Percentiles rank a stretch among this genome's conserved stretches.
Evolutionary conservation across 2,888 invertebrate species (phyloP).

Genomic region (Oasisia sp.): DNA sequence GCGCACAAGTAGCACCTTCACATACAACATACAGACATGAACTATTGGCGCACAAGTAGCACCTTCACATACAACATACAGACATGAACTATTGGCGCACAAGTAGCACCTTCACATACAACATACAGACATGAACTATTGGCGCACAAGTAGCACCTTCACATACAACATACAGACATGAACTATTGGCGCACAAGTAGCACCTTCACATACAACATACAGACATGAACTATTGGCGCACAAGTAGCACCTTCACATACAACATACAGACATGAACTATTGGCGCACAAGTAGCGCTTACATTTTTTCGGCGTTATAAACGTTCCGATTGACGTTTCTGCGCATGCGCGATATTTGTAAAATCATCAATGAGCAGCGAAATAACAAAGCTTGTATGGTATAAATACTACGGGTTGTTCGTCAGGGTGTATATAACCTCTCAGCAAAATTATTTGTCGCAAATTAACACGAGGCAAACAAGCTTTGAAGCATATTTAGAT

Average conservation of each 20-base stretch:
- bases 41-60: not conserved
- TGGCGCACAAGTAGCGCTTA: not conserved
- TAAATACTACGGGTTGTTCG: too few species aligned
- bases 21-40: constrained; percentile 36
- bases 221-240: not conserved
- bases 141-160: not conserved
- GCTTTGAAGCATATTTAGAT: too few species aligned
- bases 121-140: constrained; percentile 35
- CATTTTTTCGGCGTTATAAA: too few species aligned
- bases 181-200: not conserved
- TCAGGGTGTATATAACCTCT: too few species aligned
- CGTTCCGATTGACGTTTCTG: too few species aligned
- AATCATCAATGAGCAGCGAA: too few species aligned
- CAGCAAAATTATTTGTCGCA: too few species aligned
- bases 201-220: constrained; percentile 33
- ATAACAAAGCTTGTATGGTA: too few species aligned
- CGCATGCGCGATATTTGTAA: too few species aligned
- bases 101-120: not conserved
- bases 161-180: constrained; percentile 36
- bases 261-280: constrained; percentile 36
- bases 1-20: not conserved
- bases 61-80: constrained; percentile 34
- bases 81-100: not conserved
- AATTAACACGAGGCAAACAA: too few species aligned
- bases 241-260: not conserved